A percentile compares a stretch with the other conserved stretches of the same genome.
These are phyloP conservation scores for Apostichopus parvimensis DNA, from an alignment of 35 echinoderm and acorn worm genomes.

Conservation along the genomic window DNA sequence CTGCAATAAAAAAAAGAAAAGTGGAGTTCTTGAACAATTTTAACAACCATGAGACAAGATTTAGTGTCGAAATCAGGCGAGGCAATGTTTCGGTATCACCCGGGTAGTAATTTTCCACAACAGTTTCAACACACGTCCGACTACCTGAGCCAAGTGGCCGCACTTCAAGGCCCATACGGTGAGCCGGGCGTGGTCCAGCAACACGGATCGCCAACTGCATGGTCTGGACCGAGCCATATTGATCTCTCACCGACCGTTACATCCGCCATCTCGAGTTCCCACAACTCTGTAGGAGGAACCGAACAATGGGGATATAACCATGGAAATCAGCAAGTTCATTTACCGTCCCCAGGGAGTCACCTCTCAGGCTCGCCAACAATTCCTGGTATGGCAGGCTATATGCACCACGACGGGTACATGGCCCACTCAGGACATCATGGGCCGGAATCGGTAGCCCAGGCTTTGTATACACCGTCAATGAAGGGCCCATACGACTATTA, in stretches of 20 bases:
- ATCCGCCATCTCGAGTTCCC: neutral
- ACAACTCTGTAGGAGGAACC: neutral
- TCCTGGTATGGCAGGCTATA: neutral
- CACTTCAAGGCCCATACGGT: conserved; percentile 19
- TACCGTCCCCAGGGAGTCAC: neutral
- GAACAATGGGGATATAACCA: conserved; percentile 39
- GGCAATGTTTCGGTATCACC: conserved; percentile 31
- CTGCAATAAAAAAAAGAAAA: too few relatives aligned
- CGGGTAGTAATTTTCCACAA: conserved; percentile 15
- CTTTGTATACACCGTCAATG: conserved; percentile 17
- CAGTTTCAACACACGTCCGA: conserved; percentile 19
- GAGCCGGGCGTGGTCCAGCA: conserved; percentile 25
- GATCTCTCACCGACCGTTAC: neutral
- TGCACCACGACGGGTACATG: conserved; percentile 20
- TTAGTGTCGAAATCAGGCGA: conserved; percentile 30
- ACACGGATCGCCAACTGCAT: conserved; percentile 25
- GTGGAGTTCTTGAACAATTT: neutral
- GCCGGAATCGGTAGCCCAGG: conserved; percentile 23
- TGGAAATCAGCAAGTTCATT: conserved; percentile 11
- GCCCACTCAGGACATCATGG: conserved; percentile 8
- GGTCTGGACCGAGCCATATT: conserved; percentile 5
- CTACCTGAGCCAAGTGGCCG: conserved; percentile 29
- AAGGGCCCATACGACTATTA: conserved; percentile 5
- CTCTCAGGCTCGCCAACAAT: neutral
- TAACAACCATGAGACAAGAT: conserved; percentile 39